A percentile compares a stretch with the other conserved stretches of the same genome.
Evolutionary conservation across 2,797 vertebrate species (phyloP).

Genomic region (Menidia menidia): DNA sequence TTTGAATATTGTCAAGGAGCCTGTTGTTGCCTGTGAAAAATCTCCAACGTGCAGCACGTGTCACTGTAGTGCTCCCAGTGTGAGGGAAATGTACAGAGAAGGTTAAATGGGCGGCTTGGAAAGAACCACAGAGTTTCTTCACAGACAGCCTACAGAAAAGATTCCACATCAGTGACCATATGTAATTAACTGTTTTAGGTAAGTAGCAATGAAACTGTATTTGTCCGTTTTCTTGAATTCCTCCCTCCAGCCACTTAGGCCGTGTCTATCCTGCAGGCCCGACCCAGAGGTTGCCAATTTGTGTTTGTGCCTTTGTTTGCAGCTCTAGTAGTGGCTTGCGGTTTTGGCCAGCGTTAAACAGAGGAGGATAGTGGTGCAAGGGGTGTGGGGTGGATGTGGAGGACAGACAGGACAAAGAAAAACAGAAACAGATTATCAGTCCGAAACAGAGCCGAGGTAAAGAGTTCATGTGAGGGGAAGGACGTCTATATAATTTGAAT

Average conservation of each 20-base stretch:
- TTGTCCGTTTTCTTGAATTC: slow-evolving; percentile 77
- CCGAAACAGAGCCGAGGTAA: slow-evolving; percentile 63
- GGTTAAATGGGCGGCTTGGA: slow-evolving; percentile 82
- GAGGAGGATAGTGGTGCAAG: slow-evolving; percentile 35
- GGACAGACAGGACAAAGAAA: slow-evolving; percentile 47
- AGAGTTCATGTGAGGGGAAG: slow-evolving; percentile 62
- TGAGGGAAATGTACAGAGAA: slow-evolving; percentile 69
- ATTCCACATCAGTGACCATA: slow-evolving; percentile 80
- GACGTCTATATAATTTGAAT: slow-evolving; percentile 45
- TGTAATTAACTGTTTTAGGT: slow-evolving; percentile 83
- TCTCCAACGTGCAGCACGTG: slow-evolving; percentile 58
- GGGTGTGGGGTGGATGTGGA: slow-evolving; percentile 34
- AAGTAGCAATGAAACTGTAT: slow-evolving; percentile 81
- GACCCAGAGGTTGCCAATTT: slow-evolving; percentile 66
- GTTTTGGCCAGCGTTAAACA: slow-evolving; percentile 55
- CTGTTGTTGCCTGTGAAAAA: slow-evolving; percentile 55
- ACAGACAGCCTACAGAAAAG: slow-evolving; percentile 78
- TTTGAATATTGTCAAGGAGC: slow-evolving; percentile 57
- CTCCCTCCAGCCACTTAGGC: slow-evolving; percentile 62
- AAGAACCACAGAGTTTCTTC: slow-evolving; percentile 82
- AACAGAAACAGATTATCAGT: slow-evolving; percentile 38
- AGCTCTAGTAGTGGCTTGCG: slow-evolving; percentile 62
- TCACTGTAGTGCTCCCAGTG: slow-evolving; percentile 61
- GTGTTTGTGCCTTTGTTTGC: slow-evolving; percentile 69
- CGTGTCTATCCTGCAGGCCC: slow-evolving; percentile 66